Base-by-base conservation (phyloP, 2,888 invertebrate species). In the Meta bourneti region DNA sequence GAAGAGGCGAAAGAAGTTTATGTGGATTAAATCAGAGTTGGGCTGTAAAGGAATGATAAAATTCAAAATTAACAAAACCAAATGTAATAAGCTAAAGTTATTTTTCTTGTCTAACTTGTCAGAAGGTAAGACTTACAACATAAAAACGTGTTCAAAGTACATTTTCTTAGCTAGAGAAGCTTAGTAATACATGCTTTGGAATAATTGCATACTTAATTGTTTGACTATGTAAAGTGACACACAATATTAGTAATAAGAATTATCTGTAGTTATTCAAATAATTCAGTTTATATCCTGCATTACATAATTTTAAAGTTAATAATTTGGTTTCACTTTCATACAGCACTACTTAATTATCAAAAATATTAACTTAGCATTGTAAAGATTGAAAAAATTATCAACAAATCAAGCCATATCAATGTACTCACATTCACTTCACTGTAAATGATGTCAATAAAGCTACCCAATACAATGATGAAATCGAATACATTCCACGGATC, bases 401-500 rank as follows among this genome's bases (percentile, higher is more conserved):
- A 34, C 1, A 34, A 34, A 34, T 34, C 34, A 2, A 34, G 34
- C 34, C 34, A 34, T 34, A 34, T 4, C 34, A 34, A 34, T 69
- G 61, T 96, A 96, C 97, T 97, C 96, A 98, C 98, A 95, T 98
- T 98, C 94, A 99, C 97, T 96, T 98, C 98, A 83, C 98, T 98
- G 95, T 98, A 98, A 70, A 99, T 98, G 94, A 99, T 99, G 95
- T 99, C 99, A 94, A 99, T 98, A 95, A 99, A 98, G 95, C 98
- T 98, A 94, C 99, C 99, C 93, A 99, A 96, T 6, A 99, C 99
- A 94, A 99, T 98, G 94, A 99, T 97, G 95, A 99, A 99, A 96
- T 99, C 99, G 95, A 99, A 98, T 2, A 98, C 97, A 95, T 99
- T 99, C 99, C 99, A 99, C n/a, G 98, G 98, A 95, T 99, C 99